A percentile compares a stretch with the other conserved stretches of the same genome.
phyloP scores from a whole-genome alignment of 2,113 vertebrate genomes.

The Camarhynchus parvulus region DNA sequence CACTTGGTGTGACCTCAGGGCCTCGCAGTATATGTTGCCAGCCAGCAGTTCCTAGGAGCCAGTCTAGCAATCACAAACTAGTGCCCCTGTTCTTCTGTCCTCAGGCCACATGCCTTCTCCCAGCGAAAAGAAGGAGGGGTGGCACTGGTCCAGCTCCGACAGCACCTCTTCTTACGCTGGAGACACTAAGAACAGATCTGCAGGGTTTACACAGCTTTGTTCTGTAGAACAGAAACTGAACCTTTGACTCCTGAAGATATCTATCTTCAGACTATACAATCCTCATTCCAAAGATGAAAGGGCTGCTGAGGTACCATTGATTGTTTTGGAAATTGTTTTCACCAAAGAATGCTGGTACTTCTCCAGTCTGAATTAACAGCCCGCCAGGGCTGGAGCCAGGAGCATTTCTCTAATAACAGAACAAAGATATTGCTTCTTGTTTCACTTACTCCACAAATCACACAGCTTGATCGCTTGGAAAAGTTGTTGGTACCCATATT shows the following conservation, averaged over 20 bases:
- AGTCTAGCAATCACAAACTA: neutral
- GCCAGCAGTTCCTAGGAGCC: neutral
- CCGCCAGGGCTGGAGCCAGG: neutral
- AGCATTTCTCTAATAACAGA: neutral
- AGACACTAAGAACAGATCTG: neutral
- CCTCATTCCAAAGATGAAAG: constrained; percentile 18
- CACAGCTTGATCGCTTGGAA: neutral
- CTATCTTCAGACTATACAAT: constrained; percentile 10
- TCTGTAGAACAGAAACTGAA: constrained; percentile 11
- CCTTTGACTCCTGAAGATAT: constrained; percentile 19
- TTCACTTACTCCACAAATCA: constrained; percentile 30
- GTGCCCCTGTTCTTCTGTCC: neutral
- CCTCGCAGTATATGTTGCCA: neutral
- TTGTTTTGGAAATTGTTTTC: constrained; percentile 47
- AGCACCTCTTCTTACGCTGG: neutral
- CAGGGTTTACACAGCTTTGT: neutral
- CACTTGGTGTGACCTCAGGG: neutral
- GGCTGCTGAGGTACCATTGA: constrained; percentile 8
- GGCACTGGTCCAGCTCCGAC: neutral
- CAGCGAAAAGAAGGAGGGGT: neutral
- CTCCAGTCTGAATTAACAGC: constrained; percentile 19
- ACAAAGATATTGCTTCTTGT: constrained; percentile 8
- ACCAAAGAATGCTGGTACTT: constrained; percentile 24
- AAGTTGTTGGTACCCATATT: neutral
- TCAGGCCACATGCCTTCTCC: neutral